Base-by-base conservation (phyloP, 2,797 vertebrate genomes). In the Pipistrellus pipistrellus region DNA sequence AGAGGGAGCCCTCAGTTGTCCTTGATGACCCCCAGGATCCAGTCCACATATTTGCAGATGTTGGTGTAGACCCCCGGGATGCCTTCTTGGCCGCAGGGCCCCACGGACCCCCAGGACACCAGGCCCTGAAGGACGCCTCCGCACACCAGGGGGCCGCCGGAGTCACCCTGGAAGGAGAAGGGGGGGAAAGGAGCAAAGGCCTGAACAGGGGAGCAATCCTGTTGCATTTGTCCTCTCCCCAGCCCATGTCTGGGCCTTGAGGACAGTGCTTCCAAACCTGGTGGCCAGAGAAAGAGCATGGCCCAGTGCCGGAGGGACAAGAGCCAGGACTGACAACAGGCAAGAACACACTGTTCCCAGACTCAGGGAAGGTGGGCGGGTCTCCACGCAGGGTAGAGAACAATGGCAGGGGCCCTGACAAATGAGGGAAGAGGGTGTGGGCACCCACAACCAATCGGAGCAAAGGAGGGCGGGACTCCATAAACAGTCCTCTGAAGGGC, bases 121-220 rank as follows among this genome's bases (percentile, higher is more conserved):
- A 98, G 93, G 0, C 98, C 97, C 59, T 96, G 95, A 38, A 98
- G 96, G 78, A 93, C 85, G 3, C 89, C 93, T 12, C 89, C 69
- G 44, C 98, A 98, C 18, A 98, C 97, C 59, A 98, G 83, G 30
- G 97, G 98, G 4, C 97, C 97, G 6, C 98, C 98, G 11, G 97
- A 98, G 76, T 98, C 98, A 38, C 97, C 97, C 98, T 98, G 87
- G 32, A 96, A 93, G 86, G 53, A 59, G 96, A 68, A 85, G 85
- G 53, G 87, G 48, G 3, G 3, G 64, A 23, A 82, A 55, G 57
- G 41, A 71, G 8, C 32, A n/a, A 35, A 1, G 6, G 27, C n/a
- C 8, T 80, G 35, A 90, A 64, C 41, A 44, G 9, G 13, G 62
- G 68, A 53, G 27, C 73, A 44, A 25, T 30, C 35, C 15, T 68